A percentile compares a stretch with the other conserved stretches of the same genome.
Conservation (phyloP, 2,113 vertebrate species). For the Athene cunicularia region DNA sequence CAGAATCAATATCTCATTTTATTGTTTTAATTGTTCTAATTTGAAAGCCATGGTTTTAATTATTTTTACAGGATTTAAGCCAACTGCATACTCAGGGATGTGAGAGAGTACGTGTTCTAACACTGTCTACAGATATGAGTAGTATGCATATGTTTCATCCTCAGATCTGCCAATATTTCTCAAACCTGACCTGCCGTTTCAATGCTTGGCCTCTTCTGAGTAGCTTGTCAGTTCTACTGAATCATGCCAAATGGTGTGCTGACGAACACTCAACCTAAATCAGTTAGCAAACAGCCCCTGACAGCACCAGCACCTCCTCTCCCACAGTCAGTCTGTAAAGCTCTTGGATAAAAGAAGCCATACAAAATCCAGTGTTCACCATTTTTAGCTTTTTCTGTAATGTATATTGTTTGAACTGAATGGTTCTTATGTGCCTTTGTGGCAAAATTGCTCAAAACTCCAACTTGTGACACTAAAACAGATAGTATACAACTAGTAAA, state of each 20-base stretch:
- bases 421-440: not conserved
- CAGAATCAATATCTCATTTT: not conserved
- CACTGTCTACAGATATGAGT: not conserved
- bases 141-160: not conserved
- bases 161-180: not conserved
- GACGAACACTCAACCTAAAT: not conserved
- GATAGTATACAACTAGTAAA: not conserved
- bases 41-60: not conserved
- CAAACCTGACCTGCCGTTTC: fast-evolving
- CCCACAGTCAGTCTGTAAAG: not conserved
- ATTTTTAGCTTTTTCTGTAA: not conserved
- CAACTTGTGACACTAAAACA: not conserved
- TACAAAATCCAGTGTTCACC: not conserved
- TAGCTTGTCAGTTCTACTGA: not conserved
- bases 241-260: not conserved
- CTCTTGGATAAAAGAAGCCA: not conserved
- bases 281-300: not conserved
- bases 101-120: not conserved
- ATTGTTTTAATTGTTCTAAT: not conserved
- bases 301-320: not conserved
- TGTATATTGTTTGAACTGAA: not conserved
- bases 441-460: not conserved
- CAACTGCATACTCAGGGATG: not conserved
- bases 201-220: not conserved
- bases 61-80: not conserved